phyloP scores from a whole-genome alignment of 2,113 vertebrate genomes.

The Pseudorectes ferrugineus region DNA sequence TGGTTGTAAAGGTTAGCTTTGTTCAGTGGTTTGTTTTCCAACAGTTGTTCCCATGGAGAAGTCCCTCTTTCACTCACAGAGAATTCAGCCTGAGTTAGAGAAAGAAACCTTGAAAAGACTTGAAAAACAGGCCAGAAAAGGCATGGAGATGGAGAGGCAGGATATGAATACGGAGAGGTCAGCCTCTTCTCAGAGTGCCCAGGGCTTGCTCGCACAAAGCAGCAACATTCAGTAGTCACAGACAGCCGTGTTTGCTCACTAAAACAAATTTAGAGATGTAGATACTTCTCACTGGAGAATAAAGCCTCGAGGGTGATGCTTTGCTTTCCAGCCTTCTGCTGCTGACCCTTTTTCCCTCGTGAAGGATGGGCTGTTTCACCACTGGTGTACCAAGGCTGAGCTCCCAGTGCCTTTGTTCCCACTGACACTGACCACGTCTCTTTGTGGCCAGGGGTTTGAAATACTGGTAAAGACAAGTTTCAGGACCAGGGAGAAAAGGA shows the following conservation, averaged over 20 bases:
- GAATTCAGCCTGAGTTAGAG: conserved; percentile 37
- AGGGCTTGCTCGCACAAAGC: neutral
- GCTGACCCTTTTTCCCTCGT: neutral
- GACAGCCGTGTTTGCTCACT: neutral
- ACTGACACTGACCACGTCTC: rapidly evolving
- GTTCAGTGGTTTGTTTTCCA: conserved; percentile 48
- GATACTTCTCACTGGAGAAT: neutral
- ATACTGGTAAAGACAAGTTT: neutral
- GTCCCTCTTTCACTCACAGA: conserved; percentile 21
- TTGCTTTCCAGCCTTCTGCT: neutral
- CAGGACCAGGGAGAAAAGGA: neutral
- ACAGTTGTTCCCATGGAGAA: conserved; percentile 73
- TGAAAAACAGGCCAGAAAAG: conserved; percentile 24
- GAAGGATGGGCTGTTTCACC: neutral
- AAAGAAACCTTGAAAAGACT: neutral
- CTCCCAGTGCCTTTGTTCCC: neutral
- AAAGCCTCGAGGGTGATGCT: neutral
- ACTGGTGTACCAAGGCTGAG: neutral
- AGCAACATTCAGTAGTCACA: neutral
- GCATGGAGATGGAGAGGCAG: neutral
- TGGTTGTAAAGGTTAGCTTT: conserved; percentile 65
- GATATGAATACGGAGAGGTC: neutral
- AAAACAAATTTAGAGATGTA: neutral
- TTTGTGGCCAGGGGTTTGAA: neutral
- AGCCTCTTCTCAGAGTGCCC: neutral